These are phyloP conservation scores for Dasypogon diadema DNA, from an alignment of 2,888 invertebrate genomes.

Conservation along the genomic window DNA sequence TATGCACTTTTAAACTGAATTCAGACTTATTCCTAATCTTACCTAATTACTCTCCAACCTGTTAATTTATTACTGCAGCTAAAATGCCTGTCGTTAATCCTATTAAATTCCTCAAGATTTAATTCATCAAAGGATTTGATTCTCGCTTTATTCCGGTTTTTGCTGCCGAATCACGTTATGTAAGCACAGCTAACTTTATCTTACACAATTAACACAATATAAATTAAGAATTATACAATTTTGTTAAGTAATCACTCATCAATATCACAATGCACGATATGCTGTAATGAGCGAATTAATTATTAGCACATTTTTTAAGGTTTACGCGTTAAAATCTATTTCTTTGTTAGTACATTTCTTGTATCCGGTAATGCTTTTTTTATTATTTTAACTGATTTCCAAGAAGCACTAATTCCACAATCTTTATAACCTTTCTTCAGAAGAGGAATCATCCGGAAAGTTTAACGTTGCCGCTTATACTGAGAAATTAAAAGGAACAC, in stretches of 20 bases:
- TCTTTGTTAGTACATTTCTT: no score
- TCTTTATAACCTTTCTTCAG: no score
- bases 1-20: constrained; percentile 4
- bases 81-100: constrained; percentile 10
- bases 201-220: background rate
- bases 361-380: no score
- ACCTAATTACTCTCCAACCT: constrained; percentile 37
- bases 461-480: constrained; percentile 49
- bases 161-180: constrained; percentile 8
- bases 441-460: constrained; percentile 43
- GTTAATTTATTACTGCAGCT: background rate
- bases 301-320: no score
- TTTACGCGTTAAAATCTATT: no score
- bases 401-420: background rate
- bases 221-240: no score
- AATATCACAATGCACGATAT: no score
- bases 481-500: constrained; percentile 46
- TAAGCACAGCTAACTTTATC: background rate
- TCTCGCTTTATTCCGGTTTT: constrained; percentile 12
- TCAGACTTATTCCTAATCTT: background rate
- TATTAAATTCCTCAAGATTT: constrained; percentile 22
- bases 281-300: no score
- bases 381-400: no score
- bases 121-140: constrained; percentile 9
- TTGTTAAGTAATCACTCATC: no score